Conservation (phyloP, 2,888 invertebrate species). For the Drosophila borborema region DNA sequence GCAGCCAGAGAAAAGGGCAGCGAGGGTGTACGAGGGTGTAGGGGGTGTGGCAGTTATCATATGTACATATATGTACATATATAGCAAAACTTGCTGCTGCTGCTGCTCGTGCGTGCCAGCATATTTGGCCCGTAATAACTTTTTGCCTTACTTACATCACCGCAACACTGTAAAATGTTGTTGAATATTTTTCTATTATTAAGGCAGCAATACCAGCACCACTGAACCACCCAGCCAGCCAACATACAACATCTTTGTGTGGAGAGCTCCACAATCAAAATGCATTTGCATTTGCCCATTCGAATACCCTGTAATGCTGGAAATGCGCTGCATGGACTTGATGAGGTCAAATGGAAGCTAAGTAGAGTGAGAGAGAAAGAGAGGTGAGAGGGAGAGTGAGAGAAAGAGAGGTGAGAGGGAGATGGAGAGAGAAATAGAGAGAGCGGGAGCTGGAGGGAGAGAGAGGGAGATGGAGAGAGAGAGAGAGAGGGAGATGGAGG, state of each 20-base stretch:
- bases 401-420: too few species aligned
- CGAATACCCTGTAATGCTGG: constrained; percentile 3
- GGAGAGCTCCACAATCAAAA: constrained; percentile 20
- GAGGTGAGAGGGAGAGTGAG: too few species aligned
- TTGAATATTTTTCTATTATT: constrained; percentile 78
- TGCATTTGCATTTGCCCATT: constrained; percentile 33
- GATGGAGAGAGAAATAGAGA: too few species aligned
- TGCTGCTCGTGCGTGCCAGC: constrained; percentile 54
- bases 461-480: too few species aligned
- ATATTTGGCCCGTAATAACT: constrained; percentile 56
- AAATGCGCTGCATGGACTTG: too few species aligned
- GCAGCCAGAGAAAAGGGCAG: neutral
- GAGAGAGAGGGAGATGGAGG: too few species aligned
- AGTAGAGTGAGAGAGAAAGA: too few species aligned
- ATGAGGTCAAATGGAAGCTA: too few species aligned
- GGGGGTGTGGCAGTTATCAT: constrained; percentile 29
- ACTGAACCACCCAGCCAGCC: neutral
- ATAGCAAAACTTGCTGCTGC: constrained; percentile 16
- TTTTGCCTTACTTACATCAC: constrained; percentile 70
- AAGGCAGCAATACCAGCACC: constrained; percentile 20
- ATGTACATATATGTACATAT: constrained; percentile 9
- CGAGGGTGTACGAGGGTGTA: neutral
- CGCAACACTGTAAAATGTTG: constrained; percentile 75
- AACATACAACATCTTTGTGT: neutral
- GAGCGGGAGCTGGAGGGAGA: too few species aligned